Conservation (phyloP, 2,113 vertebrate genomes). For the Dinomys branickii region DNA sequence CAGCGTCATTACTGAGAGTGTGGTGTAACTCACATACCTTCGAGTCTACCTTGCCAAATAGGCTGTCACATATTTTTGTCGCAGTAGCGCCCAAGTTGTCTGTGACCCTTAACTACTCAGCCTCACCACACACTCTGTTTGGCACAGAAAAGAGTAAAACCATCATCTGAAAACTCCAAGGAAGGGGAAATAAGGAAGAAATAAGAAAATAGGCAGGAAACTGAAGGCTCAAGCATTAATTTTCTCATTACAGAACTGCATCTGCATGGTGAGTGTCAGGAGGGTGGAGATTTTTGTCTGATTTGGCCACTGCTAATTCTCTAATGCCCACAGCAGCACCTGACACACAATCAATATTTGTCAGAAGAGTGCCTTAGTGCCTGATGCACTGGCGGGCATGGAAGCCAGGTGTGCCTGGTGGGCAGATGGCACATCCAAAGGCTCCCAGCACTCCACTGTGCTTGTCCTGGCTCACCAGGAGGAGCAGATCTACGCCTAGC, state of each 20-base stretch:
- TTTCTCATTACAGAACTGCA: fast-evolving
- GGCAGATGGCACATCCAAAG: background rate
- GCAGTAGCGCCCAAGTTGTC: background rate
- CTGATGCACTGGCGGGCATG: background rate
- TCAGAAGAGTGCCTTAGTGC: background rate
- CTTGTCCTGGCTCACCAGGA: background rate
- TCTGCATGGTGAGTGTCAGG: background rate
- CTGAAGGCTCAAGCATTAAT: background rate
- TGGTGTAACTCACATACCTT: background rate
- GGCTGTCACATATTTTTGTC: background rate
- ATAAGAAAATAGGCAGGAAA: background rate
- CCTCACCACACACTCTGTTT: background rate
- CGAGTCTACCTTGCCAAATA: background rate
- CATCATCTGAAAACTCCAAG: background rate
- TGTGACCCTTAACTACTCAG: background rate
- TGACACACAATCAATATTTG: too few relatives aligned
- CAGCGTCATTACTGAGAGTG: fast-evolving
- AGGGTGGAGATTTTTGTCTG: fast-evolving
- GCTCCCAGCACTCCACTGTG: fast-evolving
- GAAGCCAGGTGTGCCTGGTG: background rate
- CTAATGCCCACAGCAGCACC: background rate
- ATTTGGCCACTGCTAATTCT: background rate
- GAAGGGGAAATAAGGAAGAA: background rate
- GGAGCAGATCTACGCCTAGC: background rate
- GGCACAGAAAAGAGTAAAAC: slow-evolving; percentile 12